phyloP scores from a whole-genome alignment of 1,140 invertebrate species.

The Gryllus bimaculatus region DNA sequence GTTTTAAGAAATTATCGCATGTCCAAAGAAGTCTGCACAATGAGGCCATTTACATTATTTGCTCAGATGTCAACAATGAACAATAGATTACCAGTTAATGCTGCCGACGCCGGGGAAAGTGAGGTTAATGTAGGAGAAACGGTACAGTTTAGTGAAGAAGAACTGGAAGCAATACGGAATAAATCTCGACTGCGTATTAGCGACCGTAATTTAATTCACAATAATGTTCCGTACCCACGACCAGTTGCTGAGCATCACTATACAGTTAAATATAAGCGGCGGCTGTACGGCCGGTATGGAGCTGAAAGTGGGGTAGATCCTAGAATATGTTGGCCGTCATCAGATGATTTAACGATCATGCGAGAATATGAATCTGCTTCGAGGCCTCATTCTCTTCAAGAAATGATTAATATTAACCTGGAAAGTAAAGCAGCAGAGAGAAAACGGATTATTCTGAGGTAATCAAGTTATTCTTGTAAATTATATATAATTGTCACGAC shows the following conservation, averaged over 20 bases:
- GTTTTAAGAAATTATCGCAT: background rate
- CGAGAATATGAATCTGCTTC: conserved; percentile 50
- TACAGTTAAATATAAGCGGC: conserved; percentile 47
- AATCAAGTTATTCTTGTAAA: too few relatives aligned
- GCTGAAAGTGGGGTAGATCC: conserved; percentile 35
- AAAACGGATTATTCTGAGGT: conserved; percentile 32
- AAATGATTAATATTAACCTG: conserved; percentile 42
- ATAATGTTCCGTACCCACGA: conserved; percentile 39
- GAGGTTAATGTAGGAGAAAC: background rate
- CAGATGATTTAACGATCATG: conserved; percentile 43
- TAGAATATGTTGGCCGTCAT: conserved; percentile 47
- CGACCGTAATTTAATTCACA: conserved; percentile 45
- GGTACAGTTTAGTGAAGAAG: conserved; percentile 25
- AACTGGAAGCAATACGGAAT: conserved; percentile 40
- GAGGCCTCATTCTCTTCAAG: conserved; percentile 46
- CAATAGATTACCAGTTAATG: background rate
- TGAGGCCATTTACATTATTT: background rate
- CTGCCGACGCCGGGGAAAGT: background rate
- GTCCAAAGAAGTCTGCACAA: background rate
- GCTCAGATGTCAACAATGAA: background rate
- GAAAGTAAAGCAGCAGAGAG: conserved; percentile 31
- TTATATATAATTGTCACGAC: too few relatives aligned
- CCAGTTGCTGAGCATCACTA: conserved; percentile 39
- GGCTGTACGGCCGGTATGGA: conserved; percentile 49
- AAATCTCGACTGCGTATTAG: conserved; percentile 45